Evolutionary conservation across 2,888 invertebrate species (phyloP).

Genomic region (Allolobophora icterica): DNA sequence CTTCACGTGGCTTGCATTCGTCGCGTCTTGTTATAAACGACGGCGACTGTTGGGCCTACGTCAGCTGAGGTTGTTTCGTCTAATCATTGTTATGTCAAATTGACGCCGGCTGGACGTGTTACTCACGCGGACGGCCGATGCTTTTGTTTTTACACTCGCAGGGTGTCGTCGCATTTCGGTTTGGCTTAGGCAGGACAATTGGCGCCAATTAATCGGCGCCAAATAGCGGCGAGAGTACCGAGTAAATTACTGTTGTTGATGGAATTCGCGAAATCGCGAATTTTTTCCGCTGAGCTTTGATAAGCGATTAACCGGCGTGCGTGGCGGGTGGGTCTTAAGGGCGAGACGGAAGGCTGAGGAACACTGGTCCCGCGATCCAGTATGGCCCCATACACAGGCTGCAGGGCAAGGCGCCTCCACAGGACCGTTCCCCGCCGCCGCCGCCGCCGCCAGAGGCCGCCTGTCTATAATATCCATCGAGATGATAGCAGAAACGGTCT

Average conservation of each 20-base stretch:
- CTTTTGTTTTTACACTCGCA: slow-evolving; percentile 3
- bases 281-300: neutral
- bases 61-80: neutral
- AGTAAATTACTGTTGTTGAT: neutral
- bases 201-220: slow-evolving; percentile 30
- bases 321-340: neutral
- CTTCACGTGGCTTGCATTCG: neutral
- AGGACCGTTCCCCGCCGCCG: neutral
- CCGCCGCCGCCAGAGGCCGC: slow-evolving; percentile 23
- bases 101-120: neutral
- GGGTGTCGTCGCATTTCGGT: neutral
- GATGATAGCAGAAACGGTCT: neutral
- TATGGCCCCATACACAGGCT: neutral
- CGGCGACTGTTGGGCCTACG: neutral
- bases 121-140: neutral
- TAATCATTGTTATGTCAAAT: neutral
- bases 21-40: neutral
- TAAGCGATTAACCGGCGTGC: slow-evolving; percentile 4
- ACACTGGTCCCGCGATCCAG: neutral
- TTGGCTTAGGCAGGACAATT: neutral
- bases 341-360: neutral
- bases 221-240: neutral
- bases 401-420: neutral
- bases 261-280: slow-evolving; percentile 25
- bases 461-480: slow-evolving; percentile 17